Evolutionary conservation across 1,140 invertebrate species (phyloP), one percentile per base, ranked within the genome.

Genomic region (Tenebrio molitor): DNA sequence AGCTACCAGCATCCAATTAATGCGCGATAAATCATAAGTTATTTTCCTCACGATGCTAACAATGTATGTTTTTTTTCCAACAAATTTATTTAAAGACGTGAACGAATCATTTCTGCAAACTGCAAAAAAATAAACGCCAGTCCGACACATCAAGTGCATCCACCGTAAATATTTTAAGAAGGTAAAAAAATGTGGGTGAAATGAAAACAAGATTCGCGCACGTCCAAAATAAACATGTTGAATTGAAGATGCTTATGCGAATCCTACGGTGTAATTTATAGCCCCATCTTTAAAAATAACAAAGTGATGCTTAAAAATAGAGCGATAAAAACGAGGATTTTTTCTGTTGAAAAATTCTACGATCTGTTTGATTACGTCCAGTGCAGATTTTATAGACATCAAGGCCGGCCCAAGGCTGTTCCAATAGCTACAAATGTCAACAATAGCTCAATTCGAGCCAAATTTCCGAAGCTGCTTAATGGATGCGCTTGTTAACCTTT

Each of bases 401-500:
- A 46, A 46, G 42, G 42, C 14, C 15, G 42, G 17, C 17, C 17
- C 14, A 29, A 29, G 25, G 25, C 25, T 29, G 25, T 4, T 4
- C 25, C 8, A 29, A 29, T 29, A 4, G 25, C 25, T 29, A 29
- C 8, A 29, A 8, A 29, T 46, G 2, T 46, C 5, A 17, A 46
- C 14, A 46, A 46, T 46, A 16, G 16, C 15, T n/a, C 15, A 10
- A 46, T 6, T 10, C 12, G 16, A 17, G 42, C 42, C 42, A 46
- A 46, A 46, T 46, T 19, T 15, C 17, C 2, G n/a, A 29, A 6
- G n/a, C 12, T 41, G 12, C 17, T 19, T 17, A 17, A 46, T 46
- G 42, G 42, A 46, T 46, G 42, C 42, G 36, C 36, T 39, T 39
- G 36, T 39, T 39, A 39, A 39, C 36, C 36, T 12, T 39, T 39